Evolutionary conservation across 1,140 invertebrate genomes (phyloP).

Genomic region (Monochamus saltuarius): DNA sequence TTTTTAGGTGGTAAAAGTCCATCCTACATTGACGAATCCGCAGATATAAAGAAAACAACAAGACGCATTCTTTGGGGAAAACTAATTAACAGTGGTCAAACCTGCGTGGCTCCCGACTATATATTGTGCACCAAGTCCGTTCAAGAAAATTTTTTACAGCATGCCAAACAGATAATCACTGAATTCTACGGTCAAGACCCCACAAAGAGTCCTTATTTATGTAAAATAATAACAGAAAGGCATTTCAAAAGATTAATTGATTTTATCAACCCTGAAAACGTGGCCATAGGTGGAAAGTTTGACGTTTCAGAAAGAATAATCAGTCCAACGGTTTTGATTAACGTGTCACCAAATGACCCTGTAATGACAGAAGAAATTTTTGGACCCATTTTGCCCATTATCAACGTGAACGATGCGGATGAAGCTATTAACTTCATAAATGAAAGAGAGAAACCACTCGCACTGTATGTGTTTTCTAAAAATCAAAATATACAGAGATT

Average conservation of each 20-base stretch:
- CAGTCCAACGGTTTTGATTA: slow-evolving; percentile 78
- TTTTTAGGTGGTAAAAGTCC: slow-evolving; percentile 90
- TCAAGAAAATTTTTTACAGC: slow-evolving; percentile 68
- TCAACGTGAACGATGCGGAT: slow-evolving; percentile 76
- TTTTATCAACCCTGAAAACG: slow-evolving; percentile 64
- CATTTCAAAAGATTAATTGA: slow-evolving; percentile 63
- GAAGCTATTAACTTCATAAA: slow-evolving; percentile 91
- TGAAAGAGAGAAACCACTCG: slow-evolving; percentile 65
- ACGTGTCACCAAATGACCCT: slow-evolving; percentile 68
- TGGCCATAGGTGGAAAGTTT: slow-evolving; percentile 76
- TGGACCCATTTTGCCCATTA: slow-evolving; percentile 89
- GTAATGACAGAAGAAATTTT: slow-evolving; percentile 90
- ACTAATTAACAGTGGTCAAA: slow-evolving; percentile 83
- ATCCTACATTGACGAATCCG: slow-evolving; percentile 80
- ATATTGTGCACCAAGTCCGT: slow-evolving; percentile 82
- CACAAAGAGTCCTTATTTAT: slow-evolving; percentile 77
- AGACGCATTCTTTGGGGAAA: slow-evolving; percentile 96
- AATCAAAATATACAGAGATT: slow-evolving; percentile 71
- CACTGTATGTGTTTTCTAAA: slow-evolving; percentile 84
- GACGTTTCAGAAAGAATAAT: slow-evolving; percentile 76
- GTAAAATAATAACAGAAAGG: slow-evolving; percentile 82
- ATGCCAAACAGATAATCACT: slow-evolving; percentile 66
- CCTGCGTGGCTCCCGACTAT: slow-evolving; percentile 98
- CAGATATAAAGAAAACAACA: slow-evolving; percentile 69
- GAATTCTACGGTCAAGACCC: slow-evolving; percentile 86